Evolutionary conservation across 1,140 invertebrate genomes (phyloP), one percentile per base, ranked within the genome.

Genomic region (Apocrypta bakeri): DNA sequence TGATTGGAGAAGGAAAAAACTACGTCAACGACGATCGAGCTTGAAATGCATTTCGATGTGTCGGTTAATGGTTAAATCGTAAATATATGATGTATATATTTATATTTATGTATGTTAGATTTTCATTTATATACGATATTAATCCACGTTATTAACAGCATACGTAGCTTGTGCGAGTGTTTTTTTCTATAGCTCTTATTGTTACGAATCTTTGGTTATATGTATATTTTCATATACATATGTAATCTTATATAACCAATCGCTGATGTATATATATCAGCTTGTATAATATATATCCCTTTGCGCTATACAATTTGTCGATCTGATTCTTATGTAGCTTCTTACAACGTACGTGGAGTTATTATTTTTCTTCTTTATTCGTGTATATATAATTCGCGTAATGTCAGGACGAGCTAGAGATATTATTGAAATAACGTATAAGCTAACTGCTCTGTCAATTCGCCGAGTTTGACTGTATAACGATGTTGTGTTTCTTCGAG

Each of bases 161-260:
- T 61, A 74, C 25, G 25, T 40, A 12, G 17, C 72, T 74, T 74
- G 72, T 74, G 72, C 25, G 42, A 74, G 42, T 74, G 42, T 61
- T 74, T 74, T 37, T 29, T 61, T 61, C 29, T 72, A n/a, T 29
- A 74, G 72, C 72, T 74, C 72, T 29, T 74, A 6, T 74, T 73
- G 21, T 73, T 61, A 56, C 12, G 56, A 21, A 24, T 37, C 0
- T 40, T 33, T 69, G 33, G 8, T 37, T 24, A n/a, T n/a, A n/a
- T 72, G 31, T 72, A 40, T 40, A 72, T 72, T 21, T 29, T 37
- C 68, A 31, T 37, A n/a, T n/a, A n/a, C n/a, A n/a, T n/a, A n/a
- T n/a, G n/a, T n/a, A n/a, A n/a, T n/a, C n/a, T n/a, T 9, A 2
- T 37, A 56, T 21, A 56, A 40, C 21, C 33, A 8, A 33, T 72